Percentiles rank a stretch among this genome's conserved stretches.
phyloP scores from a whole-genome alignment of 2,113 vertebrate species.

The Scophthalmus maximus region DNA sequence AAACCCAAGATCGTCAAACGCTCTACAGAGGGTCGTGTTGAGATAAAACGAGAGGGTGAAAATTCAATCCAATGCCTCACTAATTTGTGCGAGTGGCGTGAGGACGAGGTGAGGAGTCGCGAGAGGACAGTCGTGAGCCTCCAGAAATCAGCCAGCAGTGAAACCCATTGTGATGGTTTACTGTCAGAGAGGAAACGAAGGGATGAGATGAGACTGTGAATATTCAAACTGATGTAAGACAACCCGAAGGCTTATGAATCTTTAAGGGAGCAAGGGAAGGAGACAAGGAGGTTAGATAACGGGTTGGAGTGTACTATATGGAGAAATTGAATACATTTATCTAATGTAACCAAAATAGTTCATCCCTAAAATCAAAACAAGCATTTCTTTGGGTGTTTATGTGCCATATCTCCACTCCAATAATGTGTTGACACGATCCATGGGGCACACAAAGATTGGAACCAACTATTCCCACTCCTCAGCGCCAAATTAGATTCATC shows the following conservation, averaged over 20 bases:
- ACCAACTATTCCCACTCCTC: constrained; percentile 27
- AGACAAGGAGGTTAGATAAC: constrained; percentile 17
- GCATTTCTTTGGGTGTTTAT: constrained; percentile 19
- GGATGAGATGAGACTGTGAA: constrained; percentile 23
- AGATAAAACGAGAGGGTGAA: constrained; percentile 56
- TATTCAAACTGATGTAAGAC: constrained; percentile 45
- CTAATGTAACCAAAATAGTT: constrained; percentile 14
- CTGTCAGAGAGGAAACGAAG: constrained; percentile 12
- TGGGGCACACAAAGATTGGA: constrained; percentile 24
- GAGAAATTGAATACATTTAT: neutral
- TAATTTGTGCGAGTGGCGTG: constrained; percentile 48
- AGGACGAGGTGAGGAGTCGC: constrained; percentile 28
- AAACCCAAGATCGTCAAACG: constrained; percentile 27
- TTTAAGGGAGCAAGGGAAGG: constrained; percentile 24
- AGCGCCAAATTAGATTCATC: constrained; percentile 54
- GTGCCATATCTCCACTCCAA: constrained; percentile 30
- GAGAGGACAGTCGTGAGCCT: constrained; percentile 17
- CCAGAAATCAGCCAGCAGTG: constrained; percentile 27
- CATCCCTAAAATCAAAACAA: constrained; percentile 3
- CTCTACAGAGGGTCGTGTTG: constrained; percentile 40
- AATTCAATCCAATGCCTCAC: constrained; percentile 52
- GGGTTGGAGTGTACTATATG: neutral
- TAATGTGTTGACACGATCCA: constrained; percentile 4
- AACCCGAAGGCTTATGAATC: constrained; percentile 49
- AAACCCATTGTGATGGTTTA: constrained; percentile 45